These are phyloP conservation scores for Choreutis nemorana DNA, from an alignment of 2,888 invertebrate species.

Conservation along the genomic window DNA sequence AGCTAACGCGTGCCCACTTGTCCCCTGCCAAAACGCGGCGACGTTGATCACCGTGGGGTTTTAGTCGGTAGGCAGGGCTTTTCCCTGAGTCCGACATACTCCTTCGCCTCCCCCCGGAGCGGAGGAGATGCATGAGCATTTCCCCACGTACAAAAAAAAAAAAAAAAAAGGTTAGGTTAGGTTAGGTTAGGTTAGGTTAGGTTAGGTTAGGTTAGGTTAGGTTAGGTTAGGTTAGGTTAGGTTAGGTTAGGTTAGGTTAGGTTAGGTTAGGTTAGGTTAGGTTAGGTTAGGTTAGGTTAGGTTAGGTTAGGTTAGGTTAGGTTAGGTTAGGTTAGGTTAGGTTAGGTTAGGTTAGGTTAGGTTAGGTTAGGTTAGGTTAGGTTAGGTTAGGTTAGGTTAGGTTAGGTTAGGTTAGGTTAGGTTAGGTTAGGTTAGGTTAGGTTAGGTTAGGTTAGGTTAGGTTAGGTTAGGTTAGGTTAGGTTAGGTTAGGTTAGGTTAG, in stretches of 20 bases:
- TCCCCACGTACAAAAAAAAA: neutral
- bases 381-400: slow-evolving; percentile 2
- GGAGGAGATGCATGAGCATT: neutral
- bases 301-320: slow-evolving; percentile 2
- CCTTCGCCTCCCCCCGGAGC: neutral
- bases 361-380: slow-evolving; percentile 2
- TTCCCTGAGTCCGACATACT: neutral
- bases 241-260: slow-evolving; percentile 2
- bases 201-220: slow-evolving; percentile 4
- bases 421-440: slow-evolving; percentile 2
- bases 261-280: slow-evolving; percentile 2
- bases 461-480: slow-evolving; percentile 2
- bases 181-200: slow-evolving; percentile 4
- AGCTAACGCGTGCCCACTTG: no score
- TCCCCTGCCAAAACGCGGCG: no score
- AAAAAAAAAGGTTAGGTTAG: slow-evolving; percentile 1
- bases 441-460: slow-evolving; percentile 2
- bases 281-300: slow-evolving; percentile 2
- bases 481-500: slow-evolving; percentile 2
- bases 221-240: slow-evolving; percentile 2
- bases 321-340: slow-evolving; percentile 2
- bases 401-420: slow-evolving; percentile 2
- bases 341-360: slow-evolving; percentile 2
- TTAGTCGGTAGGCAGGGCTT: neutral
- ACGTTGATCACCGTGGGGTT: neutral